Evolutionary conservation across 1,140 invertebrate genomes (phyloP).

Genomic region (Campodea augens): DNA sequence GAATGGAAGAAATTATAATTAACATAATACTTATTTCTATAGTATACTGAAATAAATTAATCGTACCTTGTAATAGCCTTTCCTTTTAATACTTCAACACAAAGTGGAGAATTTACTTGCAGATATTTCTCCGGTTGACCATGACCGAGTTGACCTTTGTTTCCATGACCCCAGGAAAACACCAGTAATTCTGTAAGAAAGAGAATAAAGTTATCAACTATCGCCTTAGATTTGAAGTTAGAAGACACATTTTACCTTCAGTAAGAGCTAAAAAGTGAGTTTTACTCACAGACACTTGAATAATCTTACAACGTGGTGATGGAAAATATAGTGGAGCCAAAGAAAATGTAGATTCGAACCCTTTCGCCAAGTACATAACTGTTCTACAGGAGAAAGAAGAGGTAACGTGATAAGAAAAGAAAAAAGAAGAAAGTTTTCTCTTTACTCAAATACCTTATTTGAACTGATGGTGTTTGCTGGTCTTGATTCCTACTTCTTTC

Average conservation of each 20-base stretch:
- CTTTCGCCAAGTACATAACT: too few relatives aligned
- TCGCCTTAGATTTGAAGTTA: constrained; percentile 1
- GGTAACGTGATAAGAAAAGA: too few relatives aligned
- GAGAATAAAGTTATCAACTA: background rate
- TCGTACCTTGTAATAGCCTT: constrained; percentile 37
- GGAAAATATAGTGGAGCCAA: constrained; percentile 34
- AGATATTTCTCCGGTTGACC: constrained; percentile 31
- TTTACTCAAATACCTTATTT: too few relatives aligned
- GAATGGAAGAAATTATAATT: background rate
- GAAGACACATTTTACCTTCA: constrained; percentile 19
- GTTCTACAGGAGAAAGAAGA: too few relatives aligned
- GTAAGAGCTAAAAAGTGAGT: constrained; percentile 50
- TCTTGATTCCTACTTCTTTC: too few relatives aligned
- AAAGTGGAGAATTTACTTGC: constrained; percentile 31
- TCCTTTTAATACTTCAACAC: constrained; percentile 35
- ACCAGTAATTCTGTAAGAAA: constrained; percentile 32
- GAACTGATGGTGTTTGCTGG: too few relatives aligned
- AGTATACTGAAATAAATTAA: background rate
- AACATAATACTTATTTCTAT: constrained; percentile 1
- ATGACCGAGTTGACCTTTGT: constrained; percentile 44
- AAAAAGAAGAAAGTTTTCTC: too few relatives aligned
- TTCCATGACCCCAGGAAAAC: constrained; percentile 49
- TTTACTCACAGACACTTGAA: constrained; percentile 36
- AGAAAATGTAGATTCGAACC: constrained; percentile 28
- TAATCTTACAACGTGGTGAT: constrained; percentile 28